Evolutionary conservation across 1,140 invertebrate genomes (phyloP).

Genomic region (Oscheius sp.): DNA sequence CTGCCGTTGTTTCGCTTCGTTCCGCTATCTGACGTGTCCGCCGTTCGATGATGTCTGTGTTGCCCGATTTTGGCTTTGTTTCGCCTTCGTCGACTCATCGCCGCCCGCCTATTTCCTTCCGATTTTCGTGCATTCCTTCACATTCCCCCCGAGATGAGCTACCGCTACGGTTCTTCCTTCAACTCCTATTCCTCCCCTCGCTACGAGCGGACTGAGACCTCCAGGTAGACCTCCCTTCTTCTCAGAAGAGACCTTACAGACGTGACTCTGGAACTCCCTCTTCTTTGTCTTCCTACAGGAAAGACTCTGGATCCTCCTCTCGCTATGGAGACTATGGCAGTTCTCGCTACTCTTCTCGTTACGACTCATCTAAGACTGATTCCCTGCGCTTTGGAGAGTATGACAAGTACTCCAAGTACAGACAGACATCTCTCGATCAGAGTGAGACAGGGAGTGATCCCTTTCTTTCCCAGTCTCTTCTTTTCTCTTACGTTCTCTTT

Average conservation of each 20-base stretch:
- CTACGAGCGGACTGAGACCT: neutral
- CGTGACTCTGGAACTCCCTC: too few species aligned
- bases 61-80: neutral
- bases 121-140: neutral
- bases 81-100: neutral
- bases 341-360: neutral
- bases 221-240: too few species aligned
- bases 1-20: too few species aligned
- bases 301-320: neutral
- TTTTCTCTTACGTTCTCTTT: too few species aligned
- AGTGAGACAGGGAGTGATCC: neutral
- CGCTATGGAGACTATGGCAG: neutral
- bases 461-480: too few species aligned
- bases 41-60: neutral
- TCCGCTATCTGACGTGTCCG: too few species aligned
- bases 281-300: neutral
- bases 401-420: neutral
- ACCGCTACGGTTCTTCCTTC: neutral
- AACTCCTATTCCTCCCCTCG: neutral
- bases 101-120: too few species aligned
- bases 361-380: slow-evolving; percentile 1
- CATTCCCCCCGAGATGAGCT: neutral
- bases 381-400: slow-evolving; percentile 18
- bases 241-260: too few species aligned
- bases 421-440: neutral